These are phyloP conservation scores for Polia nebulosa DNA, from an alignment of 2,888 invertebrate species.

Conservation along the genomic window DNA sequence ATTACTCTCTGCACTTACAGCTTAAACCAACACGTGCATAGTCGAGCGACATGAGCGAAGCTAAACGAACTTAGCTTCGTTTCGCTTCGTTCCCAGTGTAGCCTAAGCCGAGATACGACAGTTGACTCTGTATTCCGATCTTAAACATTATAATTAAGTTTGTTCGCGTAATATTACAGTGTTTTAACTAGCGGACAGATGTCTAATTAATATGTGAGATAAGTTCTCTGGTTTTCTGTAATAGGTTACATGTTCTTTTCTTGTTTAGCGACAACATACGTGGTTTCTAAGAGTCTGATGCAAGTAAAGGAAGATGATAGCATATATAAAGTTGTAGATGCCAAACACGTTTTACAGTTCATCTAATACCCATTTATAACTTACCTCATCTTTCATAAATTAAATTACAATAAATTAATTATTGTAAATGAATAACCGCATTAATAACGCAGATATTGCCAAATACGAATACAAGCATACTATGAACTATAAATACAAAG, in stretches of 20 bases:
- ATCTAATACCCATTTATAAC: neutral
- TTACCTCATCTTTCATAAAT: neutral
- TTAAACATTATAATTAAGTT: slow-evolving; percentile 52
- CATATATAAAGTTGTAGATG: neutral
- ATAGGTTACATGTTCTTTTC: slow-evolving; percentile 32
- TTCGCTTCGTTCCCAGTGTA: neutral
- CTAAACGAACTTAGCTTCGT: neutral
- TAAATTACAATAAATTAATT: neutral
- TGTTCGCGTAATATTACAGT: slow-evolving; percentile 44
- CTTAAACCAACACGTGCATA: too few relatives aligned
- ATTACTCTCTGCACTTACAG: too few relatives aligned
- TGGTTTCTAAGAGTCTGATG: slow-evolving; percentile 21
- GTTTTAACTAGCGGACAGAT: slow-evolving; percentile 28
- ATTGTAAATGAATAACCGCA: neutral
- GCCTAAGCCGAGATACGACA: neutral
- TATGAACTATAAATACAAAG: too few relatives aligned
- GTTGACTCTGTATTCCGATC: slow-evolving; percentile 50
- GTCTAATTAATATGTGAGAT: slow-evolving; percentile 59
- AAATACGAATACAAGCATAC: too few relatives aligned
- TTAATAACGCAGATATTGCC: neutral
- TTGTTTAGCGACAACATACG: slow-evolving; percentile 36
- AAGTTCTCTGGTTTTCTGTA: slow-evolving; percentile 40
- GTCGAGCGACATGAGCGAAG: neutral
- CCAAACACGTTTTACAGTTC: slow-evolving; percentile 19
- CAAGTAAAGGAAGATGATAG: slow-evolving; percentile 33